Conservation (phyloP, 2,113 vertebrate species). For the Dryoscopus gambensis region DNA sequence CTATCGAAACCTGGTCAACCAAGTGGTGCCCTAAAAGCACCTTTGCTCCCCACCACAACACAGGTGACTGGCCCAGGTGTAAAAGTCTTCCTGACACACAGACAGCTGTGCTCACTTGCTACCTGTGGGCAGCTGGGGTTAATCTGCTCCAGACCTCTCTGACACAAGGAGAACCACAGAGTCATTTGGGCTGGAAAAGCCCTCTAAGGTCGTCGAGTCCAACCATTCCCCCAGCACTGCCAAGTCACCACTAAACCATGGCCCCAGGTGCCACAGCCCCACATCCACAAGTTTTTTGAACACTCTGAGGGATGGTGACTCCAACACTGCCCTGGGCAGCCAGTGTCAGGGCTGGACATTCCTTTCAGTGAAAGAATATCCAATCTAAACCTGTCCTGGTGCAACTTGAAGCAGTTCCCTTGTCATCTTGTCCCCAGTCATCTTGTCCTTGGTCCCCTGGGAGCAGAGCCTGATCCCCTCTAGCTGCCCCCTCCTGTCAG, state of each 20-base stretch:
- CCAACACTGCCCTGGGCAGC: too few relatives aligned
- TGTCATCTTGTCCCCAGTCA: accelerated
- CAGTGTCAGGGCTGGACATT: neutral
- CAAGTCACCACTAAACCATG: neutral
- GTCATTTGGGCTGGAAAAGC: neutral
- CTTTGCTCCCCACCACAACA: neutral
- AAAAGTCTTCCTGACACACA: neutral
- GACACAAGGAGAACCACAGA: neutral
- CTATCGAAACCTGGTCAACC: neutral
- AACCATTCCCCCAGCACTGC: neutral
- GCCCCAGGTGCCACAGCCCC: neutral
- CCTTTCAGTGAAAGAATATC: neutral
- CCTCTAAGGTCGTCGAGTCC: accelerated
- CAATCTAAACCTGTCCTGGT: neutral
- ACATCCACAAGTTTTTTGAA: neutral
- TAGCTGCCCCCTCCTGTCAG: neutral
- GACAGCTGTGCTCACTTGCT: neutral
- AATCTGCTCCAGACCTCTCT: neutral
- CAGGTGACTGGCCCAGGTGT: neutral
- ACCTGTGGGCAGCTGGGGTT: neutral
- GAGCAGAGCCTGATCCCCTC: accelerated
- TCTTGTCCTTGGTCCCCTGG: neutral
- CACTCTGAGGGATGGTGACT: neutral
- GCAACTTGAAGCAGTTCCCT: neutral
- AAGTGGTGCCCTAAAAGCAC: neutral